Evolutionary conservation across 2,797 vertebrate species (phyloP), one percentile per base, ranked within the genome.

Genomic region (Xenopus petersii): DNA sequence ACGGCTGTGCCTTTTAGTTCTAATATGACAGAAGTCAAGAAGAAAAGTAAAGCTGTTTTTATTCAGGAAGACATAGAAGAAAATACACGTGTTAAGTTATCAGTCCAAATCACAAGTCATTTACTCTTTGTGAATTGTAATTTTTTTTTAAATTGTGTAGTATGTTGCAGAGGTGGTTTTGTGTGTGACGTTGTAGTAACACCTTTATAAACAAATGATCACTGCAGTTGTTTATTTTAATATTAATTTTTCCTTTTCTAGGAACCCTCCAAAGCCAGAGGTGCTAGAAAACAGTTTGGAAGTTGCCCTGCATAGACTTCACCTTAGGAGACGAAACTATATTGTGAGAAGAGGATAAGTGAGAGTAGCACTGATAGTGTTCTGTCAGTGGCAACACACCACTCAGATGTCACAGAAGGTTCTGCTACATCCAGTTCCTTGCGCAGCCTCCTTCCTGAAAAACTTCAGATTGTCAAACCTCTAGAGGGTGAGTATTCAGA

Each of bases 381-480:
- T 0, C 59, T 87, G 56, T 95, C 95, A 0, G 85, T 93, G 1
- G 92, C 83, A 81, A 89, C 92, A 63, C 91, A 92, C 87, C 86
- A 93, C 51, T 93, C 93, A 0, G 96, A 98, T 58, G 77, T 82
- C 62, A 80, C 86, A 0, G 91, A 93, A 73, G 88, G 94, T 51
- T 95, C 94, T 30, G 12, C 86, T 48, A 73, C 88, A 79, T 92
- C 89, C 77, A 83, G 85, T 70, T 85, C 93, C 21, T 91, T 96
- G 80, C 96, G 93, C 82, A 93, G 92, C n/a, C 96, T 97, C 85
- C 87, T 99, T 62, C 98, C 98, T 1, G 98, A 99, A 84, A 99
- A 99, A 77, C 82, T 99, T 33, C 98, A 99, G 83, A 99, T 99
- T n/a, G 98, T 99, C 83, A 99, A 99, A 80, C 98, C 98, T 12